phyloP scores from a whole-genome alignment of 2,797 vertebrate species.

The Karalla daura region DNA sequence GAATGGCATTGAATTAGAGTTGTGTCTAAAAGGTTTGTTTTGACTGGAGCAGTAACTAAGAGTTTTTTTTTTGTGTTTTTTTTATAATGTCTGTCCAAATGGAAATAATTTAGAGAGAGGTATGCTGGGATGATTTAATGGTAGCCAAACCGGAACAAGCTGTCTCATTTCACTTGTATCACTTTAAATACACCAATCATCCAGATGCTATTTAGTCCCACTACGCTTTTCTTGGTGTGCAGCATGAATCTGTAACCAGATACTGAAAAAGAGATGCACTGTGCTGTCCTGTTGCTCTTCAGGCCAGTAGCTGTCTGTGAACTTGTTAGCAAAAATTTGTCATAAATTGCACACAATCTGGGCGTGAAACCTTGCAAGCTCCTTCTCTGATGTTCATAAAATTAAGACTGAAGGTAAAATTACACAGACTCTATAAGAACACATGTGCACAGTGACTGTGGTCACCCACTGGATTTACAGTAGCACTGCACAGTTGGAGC shows the following conservation, averaged over 20 bases:
- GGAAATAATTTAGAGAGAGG: not conserved
- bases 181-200: slow-evolving; percentile 25
- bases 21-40: no score
- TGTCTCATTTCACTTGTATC: slow-evolving; percentile 13
- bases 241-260: slow-evolving; percentile 29
- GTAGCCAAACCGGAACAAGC: not conserved
- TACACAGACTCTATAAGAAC: no score
- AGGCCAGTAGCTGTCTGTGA: slow-evolving; percentile 11
- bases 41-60: not conserved
- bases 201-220: slow-evolving; percentile 27
- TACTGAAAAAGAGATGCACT: slow-evolving; percentile 2
- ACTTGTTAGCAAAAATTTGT: not conserved
- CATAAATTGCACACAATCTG: not conserved
- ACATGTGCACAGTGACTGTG: no score
- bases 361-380: not conserved
- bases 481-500: no score
- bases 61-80: not conserved
- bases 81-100: not conserved
- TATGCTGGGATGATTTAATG: not conserved
- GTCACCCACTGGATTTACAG: no score
- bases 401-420: no score
- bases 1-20: no score
- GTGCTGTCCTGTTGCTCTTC: slow-evolving; percentile 13
- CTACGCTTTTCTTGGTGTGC: slow-evolving; percentile 15
- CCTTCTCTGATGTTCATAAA: no score